Evolutionary conservation across 1,140 invertebrate species (phyloP), one percentile per base, ranked within the genome.

Genomic region (Drosophila kohkoa): DNA sequence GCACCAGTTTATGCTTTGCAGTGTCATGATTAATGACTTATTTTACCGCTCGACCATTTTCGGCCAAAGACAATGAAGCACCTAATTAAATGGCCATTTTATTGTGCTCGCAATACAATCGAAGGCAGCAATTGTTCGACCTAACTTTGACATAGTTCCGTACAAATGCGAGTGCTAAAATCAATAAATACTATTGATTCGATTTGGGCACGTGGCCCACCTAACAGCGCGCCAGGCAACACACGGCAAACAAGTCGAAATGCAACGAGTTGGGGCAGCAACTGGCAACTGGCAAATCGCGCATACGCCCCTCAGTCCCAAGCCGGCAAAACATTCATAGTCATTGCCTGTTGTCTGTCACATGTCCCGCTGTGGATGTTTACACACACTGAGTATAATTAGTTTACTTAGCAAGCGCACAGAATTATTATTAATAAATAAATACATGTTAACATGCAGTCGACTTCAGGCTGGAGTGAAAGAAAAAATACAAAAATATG

Each of bases 111-210:
- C 20, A 30, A 0, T 28, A 28, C 13, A 54, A 54, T 87, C 67
- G 74, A 73, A 88, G 35, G 3, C 35, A 38, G 10, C 10, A 38
- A 25, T 88, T 77, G 77, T 63, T 72, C 32, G 80, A 59, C 77
- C 55, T 89, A 89, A 80, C 83, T 85, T 89, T 89, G 85, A 88
- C 85, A 88, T 81, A 88, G 55, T 88, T 88, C 38, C 45, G 38
- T 45, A 45, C 46, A 41, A 57, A 52, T 74, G 52, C 43, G 70
- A 28, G 32, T 46, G 38, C 25, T 57, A 48, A 71, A 88, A 88
- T 88, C 83, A 25, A 88, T 88, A 83, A 83, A 75, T 70, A 59
- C 8, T 83, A 88, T 88, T 51, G 83, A 88, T 88, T 85, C 54
- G 81, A 88, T 83, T 85, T 62, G 32, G 35, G 43, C 67, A 64